Percentiles rank a stretch among this genome's conserved stretches.
Evolutionary conservation across 2,797 vertebrate species (phyloP).

Genomic region (Melanotaenia parkinsoni): DNA sequence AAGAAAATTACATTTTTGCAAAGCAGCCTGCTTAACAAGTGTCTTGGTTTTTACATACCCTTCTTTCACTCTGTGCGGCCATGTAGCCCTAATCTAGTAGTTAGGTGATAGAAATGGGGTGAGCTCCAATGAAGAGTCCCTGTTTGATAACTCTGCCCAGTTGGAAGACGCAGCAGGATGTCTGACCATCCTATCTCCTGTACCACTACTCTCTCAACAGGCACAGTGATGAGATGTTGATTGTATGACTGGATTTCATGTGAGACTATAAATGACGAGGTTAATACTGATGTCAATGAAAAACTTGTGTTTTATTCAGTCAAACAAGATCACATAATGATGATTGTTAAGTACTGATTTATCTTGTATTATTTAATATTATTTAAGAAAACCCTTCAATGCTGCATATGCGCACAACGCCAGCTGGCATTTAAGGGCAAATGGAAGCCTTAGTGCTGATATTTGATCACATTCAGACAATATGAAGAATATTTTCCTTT

Average conservation of each 20-base stretch:
- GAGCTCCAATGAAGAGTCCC: constrained; percentile 55
- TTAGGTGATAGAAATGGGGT: constrained; percentile 40
- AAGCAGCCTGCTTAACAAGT: no score
- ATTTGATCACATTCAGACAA: constrained; percentile 51
- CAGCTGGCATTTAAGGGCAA: constrained; percentile 50
- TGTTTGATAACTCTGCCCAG: constrained; percentile 55
- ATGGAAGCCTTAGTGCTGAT: constrained; percentile 52
- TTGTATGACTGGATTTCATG: constrained; percentile 24
- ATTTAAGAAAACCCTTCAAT: constrained; percentile 10
- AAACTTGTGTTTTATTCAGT: constrained; percentile 5
- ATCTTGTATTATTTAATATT: constrained; percentile 17
- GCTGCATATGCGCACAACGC: constrained; percentile 6
- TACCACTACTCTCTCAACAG: constrained; percentile 26
- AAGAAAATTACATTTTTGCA: no score
- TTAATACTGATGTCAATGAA: constrained; percentile 12
- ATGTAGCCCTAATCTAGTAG: constrained; percentile 33
- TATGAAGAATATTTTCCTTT: constrained; percentile 47
- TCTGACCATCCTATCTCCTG: constrained; percentile 30
- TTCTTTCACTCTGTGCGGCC: constrained; percentile 16
- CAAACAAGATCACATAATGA: constrained; percentile 19
- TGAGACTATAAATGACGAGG: constrained; percentile 10
- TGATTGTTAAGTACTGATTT: constrained; percentile 28
- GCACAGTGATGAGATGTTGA: constrained; percentile 44
- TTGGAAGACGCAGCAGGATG: constrained; percentile 56
- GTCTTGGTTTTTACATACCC: not conserved